A percentile compares a stretch with the other conserved stretches of the same genome.
Evolutionary conservation across 2,113 vertebrate genomes (phyloP).

Genomic region (Forbesichthys papilliferus): DNA sequence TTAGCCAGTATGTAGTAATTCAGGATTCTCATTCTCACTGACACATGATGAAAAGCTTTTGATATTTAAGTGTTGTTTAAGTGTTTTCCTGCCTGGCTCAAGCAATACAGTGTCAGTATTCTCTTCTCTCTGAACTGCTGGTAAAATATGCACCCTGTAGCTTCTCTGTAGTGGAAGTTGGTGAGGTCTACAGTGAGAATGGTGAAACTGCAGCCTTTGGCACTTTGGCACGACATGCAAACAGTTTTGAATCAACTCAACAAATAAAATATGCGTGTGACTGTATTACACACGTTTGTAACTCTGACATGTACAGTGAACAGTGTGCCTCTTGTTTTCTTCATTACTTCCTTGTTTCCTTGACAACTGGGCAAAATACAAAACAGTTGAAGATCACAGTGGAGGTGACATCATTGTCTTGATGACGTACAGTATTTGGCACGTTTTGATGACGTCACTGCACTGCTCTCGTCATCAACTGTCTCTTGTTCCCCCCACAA

Average conservation of each 20-base stretch:
- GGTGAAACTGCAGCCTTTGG: too few species aligned
- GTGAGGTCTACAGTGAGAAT: too few species aligned
- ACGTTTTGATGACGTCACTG: not conserved
- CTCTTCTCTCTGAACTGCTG: too few species aligned
- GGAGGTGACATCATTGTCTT: conserved; percentile 9
- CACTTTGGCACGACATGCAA: too few species aligned
- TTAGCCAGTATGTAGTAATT: not conserved
- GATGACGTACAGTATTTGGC: not conserved
- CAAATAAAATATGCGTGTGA: too few species aligned
- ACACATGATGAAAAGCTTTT: not conserved
- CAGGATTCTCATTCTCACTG: not conserved
- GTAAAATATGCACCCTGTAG: too few species aligned
- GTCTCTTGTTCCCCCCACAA: not conserved
- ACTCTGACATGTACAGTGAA: not conserved
- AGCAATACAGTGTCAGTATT: too few species aligned
- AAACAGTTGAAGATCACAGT: conserved; percentile 8
- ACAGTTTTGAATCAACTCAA: too few species aligned
- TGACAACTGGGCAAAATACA: not conserved
- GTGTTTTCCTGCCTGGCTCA: too few species aligned
- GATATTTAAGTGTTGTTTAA: too few species aligned
- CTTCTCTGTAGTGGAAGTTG: too few species aligned
- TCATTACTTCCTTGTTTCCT: not conserved
- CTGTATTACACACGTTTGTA: too few species aligned
- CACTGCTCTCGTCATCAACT: not conserved
- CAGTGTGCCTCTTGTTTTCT: not conserved